Percentiles rank a stretch among this genome's conserved stretches.
Conservation (phyloP, 2,888 invertebrate genomes). For the Mesochorus sp. region DNA sequence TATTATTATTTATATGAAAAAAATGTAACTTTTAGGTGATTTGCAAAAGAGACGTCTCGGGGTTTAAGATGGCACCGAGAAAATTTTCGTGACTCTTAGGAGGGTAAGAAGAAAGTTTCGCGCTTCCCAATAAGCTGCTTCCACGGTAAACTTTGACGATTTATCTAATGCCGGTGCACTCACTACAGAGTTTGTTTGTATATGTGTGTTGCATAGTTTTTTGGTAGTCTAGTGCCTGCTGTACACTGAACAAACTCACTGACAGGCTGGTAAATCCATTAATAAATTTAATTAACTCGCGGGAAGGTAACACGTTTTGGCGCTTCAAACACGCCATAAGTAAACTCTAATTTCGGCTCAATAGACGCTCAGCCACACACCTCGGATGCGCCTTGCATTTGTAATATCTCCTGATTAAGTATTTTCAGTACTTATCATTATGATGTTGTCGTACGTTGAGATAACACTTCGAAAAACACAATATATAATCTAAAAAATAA, state of each 20-base stretch:
- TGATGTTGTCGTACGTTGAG: too few species aligned
- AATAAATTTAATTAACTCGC: constrained; percentile 78
- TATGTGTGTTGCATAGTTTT: constrained; percentile 17
- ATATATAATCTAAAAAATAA: too few species aligned
- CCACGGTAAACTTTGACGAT: constrained; percentile 73
- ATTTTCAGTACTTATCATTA: not conserved
- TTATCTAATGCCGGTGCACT: constrained; percentile 73
- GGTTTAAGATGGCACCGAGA: not conserved
- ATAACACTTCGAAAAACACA: too few species aligned
- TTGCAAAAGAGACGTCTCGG: constrained; percentile 4
- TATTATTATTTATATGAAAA: too few species aligned
- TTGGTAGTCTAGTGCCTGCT: not conserved
- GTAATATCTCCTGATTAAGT: not conserved
- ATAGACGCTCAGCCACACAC: not conserved
- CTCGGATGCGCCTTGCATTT: not conserved
- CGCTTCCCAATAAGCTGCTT: constrained; percentile 67
- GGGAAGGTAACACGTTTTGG: constrained; percentile 72
- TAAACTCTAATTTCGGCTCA: constrained; percentile 71
- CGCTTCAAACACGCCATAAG: constrained; percentile 68
- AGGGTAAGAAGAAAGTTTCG: constrained; percentile 11
- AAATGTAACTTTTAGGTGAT: too few species aligned
- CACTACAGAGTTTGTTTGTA: constrained; percentile 50
- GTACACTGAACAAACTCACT: constrained; percentile 70
- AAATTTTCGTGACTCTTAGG: constrained; percentile 9
- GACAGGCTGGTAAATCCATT: constrained; percentile 75